Conservation (phyloP, 2,113 vertebrate species). For the Erythrocercus mccallii region DNA sequence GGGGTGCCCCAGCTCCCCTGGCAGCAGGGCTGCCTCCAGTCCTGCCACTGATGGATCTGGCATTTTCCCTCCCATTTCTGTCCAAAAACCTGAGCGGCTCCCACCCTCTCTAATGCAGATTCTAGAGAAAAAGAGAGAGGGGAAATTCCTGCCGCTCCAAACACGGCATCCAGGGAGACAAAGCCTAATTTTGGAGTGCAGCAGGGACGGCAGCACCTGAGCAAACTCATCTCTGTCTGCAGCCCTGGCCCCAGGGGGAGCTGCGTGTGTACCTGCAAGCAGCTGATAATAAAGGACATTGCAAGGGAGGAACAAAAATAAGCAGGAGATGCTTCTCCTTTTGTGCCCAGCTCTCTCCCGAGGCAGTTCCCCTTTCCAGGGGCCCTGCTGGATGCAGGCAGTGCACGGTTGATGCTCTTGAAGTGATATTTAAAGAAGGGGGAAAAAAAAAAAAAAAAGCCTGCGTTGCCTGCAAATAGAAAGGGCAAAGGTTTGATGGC, state of each 20-base stretch:
- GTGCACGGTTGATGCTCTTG: not conserved
- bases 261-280: conserved; percentile 50
- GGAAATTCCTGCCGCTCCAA: conserved; percentile 24
- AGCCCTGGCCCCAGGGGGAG: conserved; percentile 50
- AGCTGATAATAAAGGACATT: conserved; percentile 49
- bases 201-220: conserved; percentile 31
- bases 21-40: not conserved
- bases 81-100: not conserved
- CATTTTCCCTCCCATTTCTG: not conserved
- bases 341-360: not conserved
- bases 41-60: not conserved
- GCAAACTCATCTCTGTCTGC: conserved; percentile 56
- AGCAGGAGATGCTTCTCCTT: not conserved
- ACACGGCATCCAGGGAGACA: conserved; percentile 30
- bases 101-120: not conserved
- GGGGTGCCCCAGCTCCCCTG: no score
- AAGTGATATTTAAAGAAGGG: not conserved
- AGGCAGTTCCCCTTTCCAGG: not conserved
- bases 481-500: not conserved
- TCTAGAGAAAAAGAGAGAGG: not conserved
- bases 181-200: conserved; percentile 67
- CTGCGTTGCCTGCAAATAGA: not conserved
- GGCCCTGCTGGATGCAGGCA: not conserved
- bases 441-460: fast-evolving
- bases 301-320: conserved; percentile 49